A percentile compares a stretch with the other conserved stretches of the same genome.
Evolutionary conservation across 2,888 invertebrate genomes (phyloP).

Genomic region (Pyrrhosoma nymphula): DNA sequence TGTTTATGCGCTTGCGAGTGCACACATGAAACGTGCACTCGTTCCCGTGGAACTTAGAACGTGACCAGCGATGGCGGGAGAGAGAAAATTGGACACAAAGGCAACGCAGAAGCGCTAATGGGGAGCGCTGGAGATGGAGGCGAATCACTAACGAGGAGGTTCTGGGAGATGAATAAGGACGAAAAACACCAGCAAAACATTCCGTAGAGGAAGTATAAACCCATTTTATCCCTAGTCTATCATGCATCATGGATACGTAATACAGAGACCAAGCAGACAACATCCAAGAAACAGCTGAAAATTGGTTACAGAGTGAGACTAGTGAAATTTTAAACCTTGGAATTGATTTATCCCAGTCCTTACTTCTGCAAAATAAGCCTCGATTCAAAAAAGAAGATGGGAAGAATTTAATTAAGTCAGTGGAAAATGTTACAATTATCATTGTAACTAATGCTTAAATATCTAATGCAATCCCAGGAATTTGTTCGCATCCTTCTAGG

Average conservation of each 20-base stretch:
- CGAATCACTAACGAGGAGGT: constrained; percentile 24
- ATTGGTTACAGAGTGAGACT: background rate
- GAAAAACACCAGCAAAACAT: background rate
- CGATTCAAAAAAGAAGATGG: too few relatives aligned
- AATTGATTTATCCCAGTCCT: too few relatives aligned
- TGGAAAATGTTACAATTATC: too few relatives aligned
- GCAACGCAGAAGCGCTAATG: background rate
- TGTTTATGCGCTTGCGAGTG: background rate
- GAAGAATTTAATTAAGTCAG: too few relatives aligned
- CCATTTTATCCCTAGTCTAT: background rate
- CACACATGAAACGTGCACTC: background rate
- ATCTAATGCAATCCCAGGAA: too few relatives aligned
- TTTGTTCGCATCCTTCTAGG: too few relatives aligned
- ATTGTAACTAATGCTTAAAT: too few relatives aligned
- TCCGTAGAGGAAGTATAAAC: background rate
- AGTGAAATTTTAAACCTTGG: background rate
- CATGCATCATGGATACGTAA: background rate
- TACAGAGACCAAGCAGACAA: background rate
- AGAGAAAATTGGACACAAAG: background rate
- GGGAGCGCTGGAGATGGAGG: constrained; percentile 14
- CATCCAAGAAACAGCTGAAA: background rate
- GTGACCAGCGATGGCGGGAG: background rate
- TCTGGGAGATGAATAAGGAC: background rate
- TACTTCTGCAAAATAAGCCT: too few relatives aligned
- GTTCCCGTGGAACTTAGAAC: background rate